phyloP scores from a whole-genome alignment of 2,888 invertebrate species.

The Brachyopa scutellaris region DNA sequence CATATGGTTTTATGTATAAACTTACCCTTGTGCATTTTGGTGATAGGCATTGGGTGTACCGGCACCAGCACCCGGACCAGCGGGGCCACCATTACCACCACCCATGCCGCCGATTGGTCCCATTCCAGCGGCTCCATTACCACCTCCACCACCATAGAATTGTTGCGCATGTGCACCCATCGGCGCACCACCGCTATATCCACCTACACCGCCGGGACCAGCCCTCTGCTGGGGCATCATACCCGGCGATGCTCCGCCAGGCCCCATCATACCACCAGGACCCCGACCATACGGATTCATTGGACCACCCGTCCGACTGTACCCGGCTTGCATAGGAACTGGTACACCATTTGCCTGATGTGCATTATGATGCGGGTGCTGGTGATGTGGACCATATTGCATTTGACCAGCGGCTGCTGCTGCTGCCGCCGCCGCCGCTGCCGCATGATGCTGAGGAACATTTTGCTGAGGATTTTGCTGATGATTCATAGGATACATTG shows the following conservation, averaged over 20 bases:
- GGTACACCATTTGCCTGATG: constrained; percentile 80
- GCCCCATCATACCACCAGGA: constrained; percentile 79
- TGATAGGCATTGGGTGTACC: constrained; percentile 81
- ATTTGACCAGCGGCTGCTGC: constrained; percentile 77
- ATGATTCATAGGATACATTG: constrained; percentile 82
- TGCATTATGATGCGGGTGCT: constrained; percentile 76
- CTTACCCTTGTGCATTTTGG: constrained; percentile 81
- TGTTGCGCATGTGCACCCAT: constrained; percentile 77
- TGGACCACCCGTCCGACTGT: constrained; percentile 78
- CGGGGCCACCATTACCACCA: constrained; percentile 82
- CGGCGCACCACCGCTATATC: constrained; percentile 76
- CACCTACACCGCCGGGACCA: constrained; percentile 74
- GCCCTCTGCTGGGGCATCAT: constrained; percentile 77
- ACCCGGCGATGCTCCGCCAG: constrained; percentile 78
- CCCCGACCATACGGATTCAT: constrained; percentile 77
- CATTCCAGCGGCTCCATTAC: constrained; percentile 74
- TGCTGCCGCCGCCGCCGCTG: constrained; percentile 76
- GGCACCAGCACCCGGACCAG: constrained; percentile 79
- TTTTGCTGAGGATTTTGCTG: constrained; percentile 84
- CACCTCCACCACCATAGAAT: constrained; percentile 74
- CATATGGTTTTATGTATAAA: not conserved
- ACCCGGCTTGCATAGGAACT: constrained; percentile 81
- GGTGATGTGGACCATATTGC: constrained; percentile 79
- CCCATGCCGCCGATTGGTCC: constrained; percentile 84
- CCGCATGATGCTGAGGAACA: constrained; percentile 80